Conservation (phyloP, 2,797 vertebrate genomes). For the Spea hammondii region DNA sequence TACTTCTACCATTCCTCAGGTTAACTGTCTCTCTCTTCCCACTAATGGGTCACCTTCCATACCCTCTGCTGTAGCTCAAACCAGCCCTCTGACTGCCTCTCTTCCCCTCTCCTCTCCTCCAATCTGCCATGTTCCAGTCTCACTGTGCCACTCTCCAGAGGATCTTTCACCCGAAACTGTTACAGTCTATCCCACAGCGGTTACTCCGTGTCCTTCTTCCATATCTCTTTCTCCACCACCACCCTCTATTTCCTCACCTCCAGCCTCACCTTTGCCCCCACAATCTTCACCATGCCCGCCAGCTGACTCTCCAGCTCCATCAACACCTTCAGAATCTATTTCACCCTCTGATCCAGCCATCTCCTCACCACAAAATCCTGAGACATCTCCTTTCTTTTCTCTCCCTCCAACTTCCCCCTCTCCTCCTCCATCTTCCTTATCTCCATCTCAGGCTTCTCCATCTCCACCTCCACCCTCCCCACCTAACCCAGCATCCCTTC, state of each 20-base stretch:
- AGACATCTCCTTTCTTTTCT: neutral
- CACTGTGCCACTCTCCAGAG: constrained; percentile 67
- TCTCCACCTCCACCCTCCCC: constrained; percentile 27
- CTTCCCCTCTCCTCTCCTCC: constrained; percentile 66
- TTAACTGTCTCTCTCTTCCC: constrained; percentile 3
- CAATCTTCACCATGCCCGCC: constrained; percentile 21
- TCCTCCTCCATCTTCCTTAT: constrained; percentile 36
- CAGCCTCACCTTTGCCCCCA: constrained; percentile 9
- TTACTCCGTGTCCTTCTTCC: constrained; percentile 21
- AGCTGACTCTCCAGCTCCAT: constrained; percentile 32
- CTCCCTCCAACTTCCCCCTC: constrained; percentile 34
- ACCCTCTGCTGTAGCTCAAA: constrained; percentile 3
- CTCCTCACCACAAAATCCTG: constrained; percentile 28
- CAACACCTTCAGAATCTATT: constrained; percentile 14
- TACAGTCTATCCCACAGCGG: constrained; percentile 14
- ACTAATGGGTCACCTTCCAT: constrained; percentile 38
- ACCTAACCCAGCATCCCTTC: constrained; percentile 56
- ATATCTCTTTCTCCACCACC: constrained; percentile 32
- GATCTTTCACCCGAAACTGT: constrained; percentile 28
- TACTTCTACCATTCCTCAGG: constrained; percentile 14
- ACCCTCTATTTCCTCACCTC: constrained; percentile 35
- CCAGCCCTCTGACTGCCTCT: constrained; percentile 67
- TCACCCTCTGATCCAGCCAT: constrained; percentile 24
- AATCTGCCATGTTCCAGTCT: constrained; percentile 60
- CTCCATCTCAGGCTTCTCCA: constrained; percentile 21